These are phyloP conservation scores for Thymelicus sylvestris DNA, from an alignment of 2,888 invertebrate species.

Conservation along the genomic window DNA sequence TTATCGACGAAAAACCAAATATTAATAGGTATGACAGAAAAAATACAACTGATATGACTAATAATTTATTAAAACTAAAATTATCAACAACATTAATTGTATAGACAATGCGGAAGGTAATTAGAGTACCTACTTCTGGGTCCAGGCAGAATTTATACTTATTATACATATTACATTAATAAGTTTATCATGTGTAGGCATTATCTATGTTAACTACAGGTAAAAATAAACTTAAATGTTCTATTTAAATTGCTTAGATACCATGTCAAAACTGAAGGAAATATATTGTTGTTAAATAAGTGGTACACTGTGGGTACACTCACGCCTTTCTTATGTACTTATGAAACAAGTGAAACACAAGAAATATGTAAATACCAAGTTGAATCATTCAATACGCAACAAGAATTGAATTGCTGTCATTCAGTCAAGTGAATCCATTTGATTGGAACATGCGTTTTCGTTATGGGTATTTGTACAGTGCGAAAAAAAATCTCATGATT, in stretches of 20 bases:
- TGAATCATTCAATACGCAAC: too few species aligned
- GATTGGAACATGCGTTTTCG: neutral
- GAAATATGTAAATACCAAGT: too few species aligned
- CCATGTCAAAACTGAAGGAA: neutral
- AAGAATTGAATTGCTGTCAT: neutral
- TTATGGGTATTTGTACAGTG: conserved; percentile 11
- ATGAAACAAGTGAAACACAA: too few species aligned
- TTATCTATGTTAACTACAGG: too few species aligned
- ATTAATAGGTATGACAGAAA: neutral
- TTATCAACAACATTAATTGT: conserved; percentile 5
- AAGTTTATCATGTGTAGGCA: too few species aligned
- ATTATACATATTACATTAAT: too few species aligned
- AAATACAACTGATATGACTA: conserved; percentile 6
- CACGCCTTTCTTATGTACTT: too few species aligned
- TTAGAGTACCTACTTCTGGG: too few species aligned
- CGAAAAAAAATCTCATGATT: neutral
- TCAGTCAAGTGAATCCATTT: neutral
- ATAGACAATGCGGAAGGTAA: neutral
- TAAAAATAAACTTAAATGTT: neutral
- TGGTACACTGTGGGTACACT: too few species aligned
- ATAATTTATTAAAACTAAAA: conserved; percentile 33
- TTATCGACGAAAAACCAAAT: too few species aligned
- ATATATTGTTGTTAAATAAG: neutral
- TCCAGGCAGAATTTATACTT: too few species aligned
- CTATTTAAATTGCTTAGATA: neutral